These are phyloP conservation scores for Apodemus speciosus DNA, from an alignment of 2,113 vertebrate species.

Conservation along the genomic window DNA sequence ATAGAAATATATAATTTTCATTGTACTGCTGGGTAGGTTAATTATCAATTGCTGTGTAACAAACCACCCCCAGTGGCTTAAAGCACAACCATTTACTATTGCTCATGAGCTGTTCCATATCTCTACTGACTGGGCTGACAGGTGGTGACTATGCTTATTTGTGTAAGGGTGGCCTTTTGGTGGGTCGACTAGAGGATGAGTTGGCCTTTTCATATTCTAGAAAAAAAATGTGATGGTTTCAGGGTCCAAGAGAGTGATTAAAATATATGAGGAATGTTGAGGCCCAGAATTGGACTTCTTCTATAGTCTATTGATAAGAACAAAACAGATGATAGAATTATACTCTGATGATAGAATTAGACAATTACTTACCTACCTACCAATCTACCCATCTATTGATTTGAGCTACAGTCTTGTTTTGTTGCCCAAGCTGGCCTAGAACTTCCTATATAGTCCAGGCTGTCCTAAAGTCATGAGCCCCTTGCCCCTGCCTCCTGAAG, in stretches of 20 bases:
- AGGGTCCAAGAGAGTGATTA: neutral
- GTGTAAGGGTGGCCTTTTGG: neutral
- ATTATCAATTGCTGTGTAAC: slow-evolving; percentile 19
- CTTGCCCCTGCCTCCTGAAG: neutral
- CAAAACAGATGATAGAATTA: neutral
- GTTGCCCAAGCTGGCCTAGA: neutral
- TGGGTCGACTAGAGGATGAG: neutral
- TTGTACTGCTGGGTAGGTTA: neutral
- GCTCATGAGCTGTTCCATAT: neutral
- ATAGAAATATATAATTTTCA: slow-evolving; percentile 28
- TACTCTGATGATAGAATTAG: neutral
- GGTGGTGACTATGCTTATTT: neutral
- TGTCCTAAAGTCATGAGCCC: neutral
- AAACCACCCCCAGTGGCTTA: slow-evolving; percentile 15
- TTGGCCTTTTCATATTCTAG: neutral
- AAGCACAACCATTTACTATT: slow-evolving; percentile 27
- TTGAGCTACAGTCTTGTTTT: neutral
- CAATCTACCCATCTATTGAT: no score
- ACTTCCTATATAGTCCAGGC: neutral
- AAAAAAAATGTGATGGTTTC: neutral
- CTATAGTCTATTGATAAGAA: neutral
- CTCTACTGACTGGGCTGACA: neutral
- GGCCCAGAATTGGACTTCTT: neutral
- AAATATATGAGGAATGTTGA: neutral
- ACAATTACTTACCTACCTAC: neutral